Evolutionary conservation across 2,113 vertebrate species (phyloP).

Genomic region (Sakesphorus luctuosus): DNA sequence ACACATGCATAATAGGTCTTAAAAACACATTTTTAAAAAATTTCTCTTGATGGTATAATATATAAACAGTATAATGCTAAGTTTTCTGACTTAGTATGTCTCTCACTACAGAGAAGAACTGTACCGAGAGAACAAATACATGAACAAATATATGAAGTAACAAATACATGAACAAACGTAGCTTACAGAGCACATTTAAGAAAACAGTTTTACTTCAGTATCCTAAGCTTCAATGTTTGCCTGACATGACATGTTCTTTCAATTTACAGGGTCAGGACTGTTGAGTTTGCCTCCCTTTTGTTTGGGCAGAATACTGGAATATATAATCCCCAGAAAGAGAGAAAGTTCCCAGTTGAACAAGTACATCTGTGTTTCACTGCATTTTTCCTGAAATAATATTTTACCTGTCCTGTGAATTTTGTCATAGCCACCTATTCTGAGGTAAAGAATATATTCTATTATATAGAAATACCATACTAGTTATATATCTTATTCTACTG

Average conservation of each 20-base stretch:
- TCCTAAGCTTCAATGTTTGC: not conserved
- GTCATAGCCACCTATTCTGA: not conserved
- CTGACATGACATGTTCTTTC: not conserved
- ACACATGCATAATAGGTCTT: not conserved
- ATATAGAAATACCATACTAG: not conserved
- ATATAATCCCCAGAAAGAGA: not conserved
- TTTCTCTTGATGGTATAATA: not conserved
- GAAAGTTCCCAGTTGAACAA: not conserved
- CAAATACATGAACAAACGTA: accelerated
- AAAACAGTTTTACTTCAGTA: not conserved
- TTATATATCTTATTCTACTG: not conserved
- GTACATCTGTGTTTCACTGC: not conserved
- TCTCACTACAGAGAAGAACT: not conserved
- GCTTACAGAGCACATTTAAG: not conserved
- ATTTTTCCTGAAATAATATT: not conserved
- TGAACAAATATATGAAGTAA: not conserved
- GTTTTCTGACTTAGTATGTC: not conserved
- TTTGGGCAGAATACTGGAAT: not conserved
- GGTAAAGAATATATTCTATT: not conserved
- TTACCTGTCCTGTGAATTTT: not conserved
- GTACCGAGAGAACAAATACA: accelerated
- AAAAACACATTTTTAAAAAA: not conserved
- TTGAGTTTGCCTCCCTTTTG: not conserved
- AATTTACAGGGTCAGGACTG: not conserved
- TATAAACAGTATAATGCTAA: not conserved